Percentiles rank a stretch among this genome's conserved stretches.
Evolutionary conservation across 2,888 invertebrate species (phyloP).

Genomic region (Dusona sp.): DNA sequence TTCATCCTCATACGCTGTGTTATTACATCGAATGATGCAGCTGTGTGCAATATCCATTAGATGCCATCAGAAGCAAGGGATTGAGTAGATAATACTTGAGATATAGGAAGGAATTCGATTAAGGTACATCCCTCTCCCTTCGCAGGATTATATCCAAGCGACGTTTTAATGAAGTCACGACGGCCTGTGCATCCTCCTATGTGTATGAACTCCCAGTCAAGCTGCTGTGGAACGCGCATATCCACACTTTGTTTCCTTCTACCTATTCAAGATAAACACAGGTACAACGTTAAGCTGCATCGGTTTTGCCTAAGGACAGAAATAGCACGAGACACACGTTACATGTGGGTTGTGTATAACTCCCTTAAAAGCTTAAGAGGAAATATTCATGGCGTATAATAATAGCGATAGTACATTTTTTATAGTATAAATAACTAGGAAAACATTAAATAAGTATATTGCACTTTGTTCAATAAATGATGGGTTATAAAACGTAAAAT

Average conservation of each 20-base stretch:
- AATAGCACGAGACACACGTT: slow-evolving; percentile 26
- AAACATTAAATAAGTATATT: not conserved
- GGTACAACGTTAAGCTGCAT: slow-evolving; percentile 26
- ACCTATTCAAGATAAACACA: slow-evolving; percentile 15
- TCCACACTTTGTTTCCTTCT: slow-evolving; percentile 18
- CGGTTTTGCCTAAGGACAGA: slow-evolving; percentile 31
- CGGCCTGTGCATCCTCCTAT: slow-evolving; percentile 15
- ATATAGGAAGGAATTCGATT: slow-evolving; percentile 57
- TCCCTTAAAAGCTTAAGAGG: slow-evolving; percentile 51
- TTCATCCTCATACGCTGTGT: not conserved
- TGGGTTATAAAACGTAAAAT: not conserved
- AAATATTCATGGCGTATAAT: not conserved
- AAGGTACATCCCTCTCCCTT: slow-evolving; percentile 53
- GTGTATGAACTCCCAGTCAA: slow-evolving; percentile 5
- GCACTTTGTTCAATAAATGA: not conserved
- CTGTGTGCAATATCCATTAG: slow-evolving; percentile 56
- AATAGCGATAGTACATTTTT: not conserved
- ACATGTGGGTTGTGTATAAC: slow-evolving; percentile 23
- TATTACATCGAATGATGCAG: slow-evolving; percentile 23
- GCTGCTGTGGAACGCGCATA: slow-evolving; percentile 3
- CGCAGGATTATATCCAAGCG: slow-evolving; percentile 57
- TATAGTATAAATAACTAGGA: not conserved
- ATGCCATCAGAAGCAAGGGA: slow-evolving; percentile 38
- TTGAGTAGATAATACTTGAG: slow-evolving; percentile 46
- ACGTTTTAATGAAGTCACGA: slow-evolving; percentile 66